These are phyloP conservation scores for Hypsopygia costalis DNA, from an alignment of 2,888 invertebrate species.

Conservation along the genomic window DNA sequence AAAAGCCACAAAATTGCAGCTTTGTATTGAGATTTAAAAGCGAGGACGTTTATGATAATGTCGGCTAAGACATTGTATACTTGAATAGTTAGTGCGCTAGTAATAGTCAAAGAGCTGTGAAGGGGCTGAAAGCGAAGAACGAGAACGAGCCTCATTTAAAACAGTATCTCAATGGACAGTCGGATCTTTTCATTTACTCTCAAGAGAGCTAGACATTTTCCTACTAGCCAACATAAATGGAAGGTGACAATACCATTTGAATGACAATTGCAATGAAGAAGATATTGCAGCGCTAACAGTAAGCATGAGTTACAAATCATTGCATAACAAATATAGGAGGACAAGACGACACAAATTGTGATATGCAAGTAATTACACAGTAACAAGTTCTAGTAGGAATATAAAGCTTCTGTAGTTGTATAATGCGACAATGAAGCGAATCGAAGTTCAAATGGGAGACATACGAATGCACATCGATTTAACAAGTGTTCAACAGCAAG, in stretches of 20 bases:
- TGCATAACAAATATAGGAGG: neutral
- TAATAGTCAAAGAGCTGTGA: constrained; percentile 43
- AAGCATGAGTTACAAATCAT: neutral
- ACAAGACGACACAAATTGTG: neutral
- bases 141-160: constrained; percentile 65
- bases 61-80: constrained; percentile 26
- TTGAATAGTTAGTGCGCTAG: constrained; percentile 34
- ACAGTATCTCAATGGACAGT: constrained; percentile 59
- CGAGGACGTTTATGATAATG: constrained; percentile 25
- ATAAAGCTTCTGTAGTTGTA: too few species aligned
- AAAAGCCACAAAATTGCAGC: constrained; percentile 14
- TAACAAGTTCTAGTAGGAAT: too few species aligned
- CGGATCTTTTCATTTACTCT: constrained; percentile 57
- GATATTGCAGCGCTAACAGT: neutral
- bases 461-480: too few species aligned
- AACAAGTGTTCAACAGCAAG: too few species aligned
- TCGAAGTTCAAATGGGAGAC: neutral
- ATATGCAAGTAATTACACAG: too few species aligned
- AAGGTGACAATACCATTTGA: constrained; percentile 8
- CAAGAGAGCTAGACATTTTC: constrained; percentile 42
- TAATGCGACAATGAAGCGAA: neutral
- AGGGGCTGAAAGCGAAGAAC: constrained; percentile 56
- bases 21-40: constrained; percentile 15
- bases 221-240: constrained; percentile 13
- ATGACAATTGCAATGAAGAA: constrained; percentile 6